Conservation (phyloP, 2,888 invertebrate species). For the Tetranychus truncatus region DNA sequence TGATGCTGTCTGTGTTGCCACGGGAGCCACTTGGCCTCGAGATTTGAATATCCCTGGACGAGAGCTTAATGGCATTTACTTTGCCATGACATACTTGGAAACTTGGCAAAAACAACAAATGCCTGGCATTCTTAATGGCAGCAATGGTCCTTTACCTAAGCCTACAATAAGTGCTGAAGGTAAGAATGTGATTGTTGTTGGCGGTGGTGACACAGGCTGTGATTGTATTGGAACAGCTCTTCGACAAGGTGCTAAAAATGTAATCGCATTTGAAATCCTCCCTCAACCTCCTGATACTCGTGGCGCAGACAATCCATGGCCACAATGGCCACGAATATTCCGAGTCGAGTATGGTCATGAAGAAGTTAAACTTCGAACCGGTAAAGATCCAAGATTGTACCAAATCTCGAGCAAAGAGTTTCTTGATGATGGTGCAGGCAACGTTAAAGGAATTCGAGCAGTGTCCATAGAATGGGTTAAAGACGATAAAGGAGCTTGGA, state of each 20-base stretch:
- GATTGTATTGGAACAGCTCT: constrained; percentile 55
- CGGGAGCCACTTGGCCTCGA: constrained; percentile 90
- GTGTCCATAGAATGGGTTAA: constrained; percentile 84
- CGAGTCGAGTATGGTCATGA: constrained; percentile 96
- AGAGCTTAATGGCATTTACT: constrained; percentile 77
- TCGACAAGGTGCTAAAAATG: constrained; percentile 57
- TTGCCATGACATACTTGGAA: constrained; percentile 93
- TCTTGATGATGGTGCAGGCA: constrained; percentile 66
- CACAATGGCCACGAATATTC: constrained; percentile 90
- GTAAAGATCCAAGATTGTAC: constrained; percentile 79
- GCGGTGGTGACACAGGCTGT: constrained; percentile 75
- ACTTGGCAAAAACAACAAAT: constrained; percentile 87
- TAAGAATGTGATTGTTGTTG: constrained; percentile 82
- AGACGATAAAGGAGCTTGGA: constrained; percentile 76
- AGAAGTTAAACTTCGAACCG: constrained; percentile 66
- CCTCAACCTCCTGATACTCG: constrained; percentile 68
- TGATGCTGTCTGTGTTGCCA: constrained; percentile 71
- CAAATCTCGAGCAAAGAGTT: constrained; percentile 87
- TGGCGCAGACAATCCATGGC: constrained; percentile 88
- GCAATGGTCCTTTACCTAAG: constrained; percentile 21
- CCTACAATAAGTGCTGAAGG: constrained; percentile 55
- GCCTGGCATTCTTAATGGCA: constrained; percentile 39
- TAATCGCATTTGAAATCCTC: constrained; percentile 90
- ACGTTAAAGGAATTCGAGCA: constrained; percentile 74
- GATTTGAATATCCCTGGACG: constrained; percentile 56